Conservation (phyloP, 2,888 invertebrate species). For the Synergus umbraculus region DNA sequence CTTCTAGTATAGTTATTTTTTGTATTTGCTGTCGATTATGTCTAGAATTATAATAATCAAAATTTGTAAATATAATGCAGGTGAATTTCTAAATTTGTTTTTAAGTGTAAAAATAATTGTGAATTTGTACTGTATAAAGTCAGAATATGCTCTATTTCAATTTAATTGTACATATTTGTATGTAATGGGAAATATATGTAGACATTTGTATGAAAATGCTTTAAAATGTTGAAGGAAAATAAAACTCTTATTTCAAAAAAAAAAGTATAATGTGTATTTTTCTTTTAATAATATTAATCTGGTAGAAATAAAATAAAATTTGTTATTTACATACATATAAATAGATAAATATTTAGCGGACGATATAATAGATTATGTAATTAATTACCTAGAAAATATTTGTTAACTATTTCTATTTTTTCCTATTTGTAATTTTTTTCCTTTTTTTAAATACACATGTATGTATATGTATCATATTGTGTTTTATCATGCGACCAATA, state of each 20-base stretch:
- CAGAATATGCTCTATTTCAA: not conserved
- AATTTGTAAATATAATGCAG: conserved; percentile 11
- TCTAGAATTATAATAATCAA: not conserved
- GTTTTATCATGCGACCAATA: not conserved
- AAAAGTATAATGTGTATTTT: not conserved
- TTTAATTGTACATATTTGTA: conserved; percentile 16
- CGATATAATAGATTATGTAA: too few relatives aligned
- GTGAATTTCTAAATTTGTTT: not conserved
- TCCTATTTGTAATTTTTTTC: too few relatives aligned
- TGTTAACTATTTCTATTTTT: too few relatives aligned
- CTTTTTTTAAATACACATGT: not conserved
- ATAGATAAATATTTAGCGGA: too few relatives aligned
- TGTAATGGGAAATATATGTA: conserved; percentile 11
- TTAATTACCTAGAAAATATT: too few relatives aligned
- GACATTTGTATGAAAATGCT: not conserved
- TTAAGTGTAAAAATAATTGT: not conserved
- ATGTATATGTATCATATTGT: too few relatives aligned
- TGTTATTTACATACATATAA: too few relatives aligned
- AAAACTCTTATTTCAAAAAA: not conserved
- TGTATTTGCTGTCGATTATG: not conserved
- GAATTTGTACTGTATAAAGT: not conserved
- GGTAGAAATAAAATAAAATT: too few relatives aligned
- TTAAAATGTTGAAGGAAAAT: not conserved
- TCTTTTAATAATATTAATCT: too few relatives aligned
- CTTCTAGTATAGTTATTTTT: not conserved